phyloP scores from a whole-genome alignment of 2,888 invertebrate genomes.

The Heteropelma amictum region DNA sequence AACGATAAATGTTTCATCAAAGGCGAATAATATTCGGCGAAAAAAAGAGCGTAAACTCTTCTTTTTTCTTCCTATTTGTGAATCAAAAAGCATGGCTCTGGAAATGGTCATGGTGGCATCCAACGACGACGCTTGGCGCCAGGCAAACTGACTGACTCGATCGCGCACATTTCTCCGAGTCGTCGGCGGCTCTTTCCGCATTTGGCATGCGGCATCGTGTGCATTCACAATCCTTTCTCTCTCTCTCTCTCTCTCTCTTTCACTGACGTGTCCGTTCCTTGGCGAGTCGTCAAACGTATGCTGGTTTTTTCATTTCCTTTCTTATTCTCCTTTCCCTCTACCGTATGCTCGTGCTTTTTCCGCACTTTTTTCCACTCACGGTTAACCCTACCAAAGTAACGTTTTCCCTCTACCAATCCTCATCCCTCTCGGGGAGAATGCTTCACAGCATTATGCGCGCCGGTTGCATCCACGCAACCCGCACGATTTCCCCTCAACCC shows the following conservation, averaged over 20 bases:
- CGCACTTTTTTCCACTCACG: too few species aligned
- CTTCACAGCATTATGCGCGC: background rate
- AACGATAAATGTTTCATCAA: too few species aligned
- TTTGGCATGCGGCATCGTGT: constrained; percentile 39
- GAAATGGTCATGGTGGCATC: background rate
- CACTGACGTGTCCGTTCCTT: constrained; percentile 67
- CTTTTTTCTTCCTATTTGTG: background rate
- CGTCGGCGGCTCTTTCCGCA: constrained; percentile 2
- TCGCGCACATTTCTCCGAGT: constrained; percentile 14
- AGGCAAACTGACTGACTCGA: constrained; percentile 26
- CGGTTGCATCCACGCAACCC: background rate
- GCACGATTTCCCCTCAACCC: background rate
- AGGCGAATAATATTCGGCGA: too few species aligned
- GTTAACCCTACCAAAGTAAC: too few species aligned
- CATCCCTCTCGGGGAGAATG: too few species aligned
- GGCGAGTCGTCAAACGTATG: constrained; percentile 43
- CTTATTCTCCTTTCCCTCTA: background rate
- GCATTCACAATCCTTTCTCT: background rate
- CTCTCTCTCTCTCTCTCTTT: constrained; percentile 30
- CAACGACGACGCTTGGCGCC: constrained; percentile 1
- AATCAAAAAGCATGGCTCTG: background rate
- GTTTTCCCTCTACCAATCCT: too few species aligned
- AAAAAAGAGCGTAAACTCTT: too few species aligned
- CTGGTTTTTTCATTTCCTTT: constrained; percentile 5
- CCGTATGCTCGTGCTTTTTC: background rate